phyloP scores from a whole-genome alignment of 2,797 vertebrate species.

The Platyrinchus mystaceus region DNA sequence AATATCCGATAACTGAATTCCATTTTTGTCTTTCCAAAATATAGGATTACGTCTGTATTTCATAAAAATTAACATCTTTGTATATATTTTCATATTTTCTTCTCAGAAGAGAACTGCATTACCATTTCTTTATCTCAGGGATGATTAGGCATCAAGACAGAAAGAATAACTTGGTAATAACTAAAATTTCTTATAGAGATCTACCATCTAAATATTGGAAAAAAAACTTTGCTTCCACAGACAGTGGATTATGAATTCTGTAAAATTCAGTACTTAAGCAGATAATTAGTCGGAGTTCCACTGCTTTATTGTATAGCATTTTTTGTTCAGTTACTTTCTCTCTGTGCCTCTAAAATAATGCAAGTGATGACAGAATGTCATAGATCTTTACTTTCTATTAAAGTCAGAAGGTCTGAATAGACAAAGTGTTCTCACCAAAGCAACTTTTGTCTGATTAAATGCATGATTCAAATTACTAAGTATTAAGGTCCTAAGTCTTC shows the following conservation, averaged over 20 bases:
- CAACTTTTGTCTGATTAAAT: neutral
- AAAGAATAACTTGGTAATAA: neutral
- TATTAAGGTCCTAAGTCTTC: neutral
- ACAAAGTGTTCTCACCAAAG: neutral
- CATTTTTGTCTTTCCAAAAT: neutral
- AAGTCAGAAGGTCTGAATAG: neutral
- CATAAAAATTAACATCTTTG: neutral
- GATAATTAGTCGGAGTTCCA: neutral
- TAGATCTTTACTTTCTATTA: neutral
- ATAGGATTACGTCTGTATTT: neutral
- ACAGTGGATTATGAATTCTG: neutral
- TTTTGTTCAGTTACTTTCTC: neutral
- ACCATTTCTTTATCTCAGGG: neutral
- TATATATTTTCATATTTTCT: neutral
- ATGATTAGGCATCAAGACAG: neutral
- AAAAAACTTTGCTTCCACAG: neutral
- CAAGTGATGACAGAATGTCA: neutral
- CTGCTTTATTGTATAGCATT: neutral
- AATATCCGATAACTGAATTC: neutral
- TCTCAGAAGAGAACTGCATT: neutral
- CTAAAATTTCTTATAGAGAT: neutral
- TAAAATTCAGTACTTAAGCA: neutral
- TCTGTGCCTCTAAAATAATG: neutral
- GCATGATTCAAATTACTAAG: neutral
- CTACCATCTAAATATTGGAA: neutral